Evolutionary conservation across 2,888 invertebrate species (phyloP).

Genomic region (Euphydryas editha): DNA sequence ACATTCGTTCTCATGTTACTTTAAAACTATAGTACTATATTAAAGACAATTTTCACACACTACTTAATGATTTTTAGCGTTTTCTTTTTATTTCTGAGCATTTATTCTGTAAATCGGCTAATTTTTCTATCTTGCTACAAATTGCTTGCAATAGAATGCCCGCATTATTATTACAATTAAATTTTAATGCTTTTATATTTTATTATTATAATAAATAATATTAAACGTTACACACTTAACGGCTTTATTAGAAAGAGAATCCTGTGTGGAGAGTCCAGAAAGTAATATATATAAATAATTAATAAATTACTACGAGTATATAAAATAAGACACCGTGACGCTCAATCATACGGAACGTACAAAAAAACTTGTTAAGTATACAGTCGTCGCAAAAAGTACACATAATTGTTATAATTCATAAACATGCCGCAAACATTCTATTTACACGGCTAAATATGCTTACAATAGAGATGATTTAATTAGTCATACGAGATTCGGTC

Average conservation of each 20-base stretch:
- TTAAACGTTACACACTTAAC: too few relatives aligned
- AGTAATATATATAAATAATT: background rate
- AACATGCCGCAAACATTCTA: constrained; percentile 46
- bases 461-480: constrained; percentile 68
- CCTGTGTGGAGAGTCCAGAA: too few relatives aligned
- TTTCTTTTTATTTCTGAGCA: too few relatives aligned
- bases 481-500: constrained; percentile 43
- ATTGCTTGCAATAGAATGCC: too few relatives aligned
- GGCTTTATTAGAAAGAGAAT: too few relatives aligned
- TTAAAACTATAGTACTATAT: background rate
- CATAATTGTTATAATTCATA: constrained; percentile 43
- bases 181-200: too few relatives aligned
- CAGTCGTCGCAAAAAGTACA: constrained; percentile 37
- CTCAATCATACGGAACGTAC: constrained; percentile 6
- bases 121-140: too few relatives aligned
- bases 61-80: background rate
- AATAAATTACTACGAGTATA: too few relatives aligned
- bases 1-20: too few relatives aligned
- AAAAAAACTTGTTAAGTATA: background rate
- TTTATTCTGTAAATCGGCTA: too few relatives aligned
- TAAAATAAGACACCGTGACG: background rate
- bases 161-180: too few relatives aligned
- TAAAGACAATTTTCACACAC: background rate
- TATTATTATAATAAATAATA: too few relatives aligned
- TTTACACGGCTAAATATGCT: constrained; percentile 59